phyloP scores from a whole-genome alignment of 2,888 invertebrate species.

The Calliphora vomitoria region DNA sequence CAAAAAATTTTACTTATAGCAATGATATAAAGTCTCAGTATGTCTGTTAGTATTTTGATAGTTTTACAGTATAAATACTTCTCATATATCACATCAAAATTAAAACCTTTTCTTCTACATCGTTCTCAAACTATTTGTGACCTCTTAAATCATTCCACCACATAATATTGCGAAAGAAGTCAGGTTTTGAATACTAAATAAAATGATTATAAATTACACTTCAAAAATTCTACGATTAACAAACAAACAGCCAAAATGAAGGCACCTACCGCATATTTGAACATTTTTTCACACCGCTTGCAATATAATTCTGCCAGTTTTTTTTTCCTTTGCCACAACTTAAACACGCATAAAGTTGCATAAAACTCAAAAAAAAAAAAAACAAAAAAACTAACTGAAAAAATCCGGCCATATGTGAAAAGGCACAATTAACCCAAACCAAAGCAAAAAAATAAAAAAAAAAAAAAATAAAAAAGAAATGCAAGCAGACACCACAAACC shows the following conservation, averaged over 20 bases:
- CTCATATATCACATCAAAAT: too few relatives aligned
- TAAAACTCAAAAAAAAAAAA: not conserved
- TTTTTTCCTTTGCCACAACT: conserved; percentile 29
- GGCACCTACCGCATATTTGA: conserved; percentile 66
- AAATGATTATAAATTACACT: conserved; percentile 61
- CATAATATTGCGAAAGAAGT: not conserved
- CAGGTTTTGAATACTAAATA: conserved; percentile 50
- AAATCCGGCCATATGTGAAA: conserved; percentile 51
- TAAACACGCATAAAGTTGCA: conserved; percentile 59
- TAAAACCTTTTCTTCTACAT: not conserved
- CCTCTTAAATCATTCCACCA: conserved; percentile 25
- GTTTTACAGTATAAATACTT: too few relatives aligned
- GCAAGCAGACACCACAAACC: conserved; percentile 39
- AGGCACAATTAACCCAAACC: conserved; percentile 72
- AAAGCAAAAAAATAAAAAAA: conserved; percentile 28
- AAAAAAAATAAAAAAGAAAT: conserved; percentile 30
- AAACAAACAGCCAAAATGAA: conserved; percentile 40
- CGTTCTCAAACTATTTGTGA: conserved; percentile 18
- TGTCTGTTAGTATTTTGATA: too few relatives aligned
- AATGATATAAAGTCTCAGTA: too few relatives aligned
- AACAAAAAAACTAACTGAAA: not conserved
- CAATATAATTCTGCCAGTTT: conserved; percentile 28
- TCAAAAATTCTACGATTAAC: conserved; percentile 26
- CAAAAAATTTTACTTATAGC: too few relatives aligned
- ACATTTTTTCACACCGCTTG: conserved; percentile 63